Evolutionary conservation across 2,888 invertebrate genomes (phyloP), one percentile per base, ranked within the genome.

Genomic region (Diaprepes abbreviatus): DNA sequence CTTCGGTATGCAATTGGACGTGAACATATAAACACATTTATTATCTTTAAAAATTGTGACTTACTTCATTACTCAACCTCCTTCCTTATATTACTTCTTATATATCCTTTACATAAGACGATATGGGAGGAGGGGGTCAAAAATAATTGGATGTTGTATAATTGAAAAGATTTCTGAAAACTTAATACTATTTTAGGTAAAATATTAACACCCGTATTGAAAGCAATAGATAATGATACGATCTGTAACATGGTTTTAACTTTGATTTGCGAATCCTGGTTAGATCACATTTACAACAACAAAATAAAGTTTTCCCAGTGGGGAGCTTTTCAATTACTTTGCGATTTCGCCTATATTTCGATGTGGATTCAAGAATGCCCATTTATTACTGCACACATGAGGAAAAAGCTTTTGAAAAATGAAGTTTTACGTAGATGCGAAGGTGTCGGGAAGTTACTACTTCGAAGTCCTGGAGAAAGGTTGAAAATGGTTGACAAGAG

Each of bases 191-290:
- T 85, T 87, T 72, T 85, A 90, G 93, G 92, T 80, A 89, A 90
- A 84, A 90, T 95, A 78, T 83, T 93, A 73, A 83, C 91, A 66
- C 95, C 95, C 0, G 92, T 93, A n/a, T 85, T 94, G 76, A 87
- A 88, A 74, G 92, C 94, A 45, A 92, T 93, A 2, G 88, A 89
- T 60, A 91, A 95, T 78, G 88, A 90, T 55, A 86, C 89, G 4
- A 91, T 93, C 40, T 87, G 92, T 21, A 92, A 93, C 77, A 91
- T 93, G 87, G 89, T 93, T 58, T 85, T 95, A 31, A 90, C 91
- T 80, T 90, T 95, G 28, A 91, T 94, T 86, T 93, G 95, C 79
- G 94, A 95, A 82, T 91, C 94, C 0, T 95, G 94, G 94, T 85
- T 95, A 58, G 93, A 95, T 81, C 93, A 93, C 77, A 94, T 95